Conservation (phyloP, 2,888 invertebrate species). For the Brenthis daphne region DNA sequence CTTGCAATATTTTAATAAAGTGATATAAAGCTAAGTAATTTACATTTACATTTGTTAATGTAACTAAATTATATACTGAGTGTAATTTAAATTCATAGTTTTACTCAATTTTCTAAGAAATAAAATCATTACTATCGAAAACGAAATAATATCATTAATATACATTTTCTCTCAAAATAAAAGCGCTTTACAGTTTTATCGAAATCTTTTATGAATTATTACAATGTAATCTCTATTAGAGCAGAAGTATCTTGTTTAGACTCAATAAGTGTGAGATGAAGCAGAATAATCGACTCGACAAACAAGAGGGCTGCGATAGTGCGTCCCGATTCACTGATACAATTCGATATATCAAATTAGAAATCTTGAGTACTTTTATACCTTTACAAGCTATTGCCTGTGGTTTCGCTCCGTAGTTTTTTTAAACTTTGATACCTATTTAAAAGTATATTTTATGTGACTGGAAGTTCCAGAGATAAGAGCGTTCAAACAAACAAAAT, state of each 20-base stretch:
- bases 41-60: conserved; percentile 7
- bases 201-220: conserved; percentile 4
- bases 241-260: conserved; percentile 44
- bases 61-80: background rate
- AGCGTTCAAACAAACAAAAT: too few relatives aligned
- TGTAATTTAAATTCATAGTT: background rate
- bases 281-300: conserved; percentile 79
- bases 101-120: too few relatives aligned
- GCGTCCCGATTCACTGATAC: conserved; percentile 58
- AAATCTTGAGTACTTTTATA: conserved; percentile 33
- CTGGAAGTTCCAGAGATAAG: too few relatives aligned
- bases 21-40: background rate
- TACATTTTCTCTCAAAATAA: background rate
- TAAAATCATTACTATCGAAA: too few relatives aligned
- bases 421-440: too few relatives aligned
- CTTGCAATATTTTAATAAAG: conserved; percentile 8
- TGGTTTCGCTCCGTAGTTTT: too few relatives aligned
- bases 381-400: too few relatives aligned
- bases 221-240: conserved; percentile 33
- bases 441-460: too few relatives aligned
- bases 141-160: too few relatives aligned
- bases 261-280: conserved; percentile 76
- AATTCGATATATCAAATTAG: conserved; percentile 45
- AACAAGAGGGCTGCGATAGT: conserved; percentile 70
- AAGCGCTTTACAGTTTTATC: background rate